phyloP scores from a whole-genome alignment of 2,888 invertebrate species.

The Parapristionchus giblindavisi region DNA sequence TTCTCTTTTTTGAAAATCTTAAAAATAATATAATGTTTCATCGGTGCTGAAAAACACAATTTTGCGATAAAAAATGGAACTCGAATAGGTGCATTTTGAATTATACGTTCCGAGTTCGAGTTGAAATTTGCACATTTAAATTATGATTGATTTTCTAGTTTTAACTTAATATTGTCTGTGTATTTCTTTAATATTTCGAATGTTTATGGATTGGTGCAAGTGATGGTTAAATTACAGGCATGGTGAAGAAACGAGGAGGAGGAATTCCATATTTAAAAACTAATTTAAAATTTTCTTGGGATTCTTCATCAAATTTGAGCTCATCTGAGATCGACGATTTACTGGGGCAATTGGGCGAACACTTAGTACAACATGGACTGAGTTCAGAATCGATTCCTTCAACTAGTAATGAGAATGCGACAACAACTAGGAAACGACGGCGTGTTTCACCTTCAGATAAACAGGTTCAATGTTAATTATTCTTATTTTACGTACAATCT shows the following conservation, averaged over 20 bases:
- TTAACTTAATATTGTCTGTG: too few species aligned
- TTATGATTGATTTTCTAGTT: too few species aligned
- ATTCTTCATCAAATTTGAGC: conserved; percentile 12
- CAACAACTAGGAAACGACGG: neutral
- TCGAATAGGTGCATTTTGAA: too few species aligned
- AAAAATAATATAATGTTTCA: too few species aligned
- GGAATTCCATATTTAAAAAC: conserved; percentile 43
- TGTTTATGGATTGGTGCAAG: too few species aligned
- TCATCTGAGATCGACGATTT: neutral
- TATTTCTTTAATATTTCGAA: too few species aligned
- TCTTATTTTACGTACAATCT: neutral
- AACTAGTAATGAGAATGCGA: neutral
- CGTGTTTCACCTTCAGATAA: conserved; percentile 21
- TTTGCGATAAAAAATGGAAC: too few species aligned
- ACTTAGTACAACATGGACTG: neutral
- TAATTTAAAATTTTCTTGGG: conserved; percentile 41
- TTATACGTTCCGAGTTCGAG: too few species aligned
- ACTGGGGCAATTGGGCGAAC: neutral
- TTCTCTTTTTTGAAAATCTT: too few species aligned
- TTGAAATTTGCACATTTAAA: too few species aligned
- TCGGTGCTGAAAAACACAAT: too few species aligned
- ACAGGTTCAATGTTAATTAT: neutral
- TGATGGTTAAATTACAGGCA: too few species aligned
- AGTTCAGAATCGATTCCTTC: neutral
- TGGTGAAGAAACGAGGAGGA: conserved; percentile 38